These are phyloP conservation scores for Drosophila tanythrix DNA, from an alignment of 2,888 invertebrate genomes.

Conservation along the genomic window DNA sequence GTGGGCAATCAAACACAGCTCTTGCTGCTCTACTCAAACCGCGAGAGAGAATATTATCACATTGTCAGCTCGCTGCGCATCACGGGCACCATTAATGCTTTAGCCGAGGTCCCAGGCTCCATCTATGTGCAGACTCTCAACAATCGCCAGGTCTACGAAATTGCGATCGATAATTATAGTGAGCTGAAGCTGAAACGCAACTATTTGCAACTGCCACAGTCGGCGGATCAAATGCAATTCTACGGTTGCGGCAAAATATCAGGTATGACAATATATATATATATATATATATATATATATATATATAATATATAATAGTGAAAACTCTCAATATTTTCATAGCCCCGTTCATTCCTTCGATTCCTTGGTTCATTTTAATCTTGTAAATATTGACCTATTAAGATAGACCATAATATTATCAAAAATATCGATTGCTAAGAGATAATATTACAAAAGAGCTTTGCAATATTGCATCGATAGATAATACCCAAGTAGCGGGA, in stretches of 20 bases:
- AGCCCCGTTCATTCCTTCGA: neutral
- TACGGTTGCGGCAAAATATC: conserved; percentile 16
- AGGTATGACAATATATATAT: conserved; percentile 15
- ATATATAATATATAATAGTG: neutral
- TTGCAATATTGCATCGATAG: too few species aligned
- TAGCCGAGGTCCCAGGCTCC: conserved; percentile 2
- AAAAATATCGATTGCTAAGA: too few species aligned
- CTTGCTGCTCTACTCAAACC: conserved; percentile 29
- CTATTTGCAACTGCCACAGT: conserved; percentile 46
- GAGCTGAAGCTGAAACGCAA: conserved; percentile 25
- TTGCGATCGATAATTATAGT: neutral
- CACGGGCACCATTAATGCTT: conserved; percentile 53
- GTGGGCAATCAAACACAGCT: conserved; percentile 34
- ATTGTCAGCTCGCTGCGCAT: conserved; percentile 28
- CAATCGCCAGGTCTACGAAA: conserved; percentile 51
- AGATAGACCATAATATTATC: too few species aligned
- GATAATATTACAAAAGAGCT: too few species aligned
- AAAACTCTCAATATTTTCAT: neutral
- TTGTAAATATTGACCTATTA: neutral
- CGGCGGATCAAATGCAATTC: conserved; percentile 63
- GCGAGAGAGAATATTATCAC: neutral
- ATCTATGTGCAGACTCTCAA: conserved; percentile 62
- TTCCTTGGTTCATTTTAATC: neutral
- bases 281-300: neutral
- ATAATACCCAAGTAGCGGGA: too few species aligned